phyloP scores from a whole-genome alignment of 2,797 vertebrate species.

The Myotis myotis region DNA sequence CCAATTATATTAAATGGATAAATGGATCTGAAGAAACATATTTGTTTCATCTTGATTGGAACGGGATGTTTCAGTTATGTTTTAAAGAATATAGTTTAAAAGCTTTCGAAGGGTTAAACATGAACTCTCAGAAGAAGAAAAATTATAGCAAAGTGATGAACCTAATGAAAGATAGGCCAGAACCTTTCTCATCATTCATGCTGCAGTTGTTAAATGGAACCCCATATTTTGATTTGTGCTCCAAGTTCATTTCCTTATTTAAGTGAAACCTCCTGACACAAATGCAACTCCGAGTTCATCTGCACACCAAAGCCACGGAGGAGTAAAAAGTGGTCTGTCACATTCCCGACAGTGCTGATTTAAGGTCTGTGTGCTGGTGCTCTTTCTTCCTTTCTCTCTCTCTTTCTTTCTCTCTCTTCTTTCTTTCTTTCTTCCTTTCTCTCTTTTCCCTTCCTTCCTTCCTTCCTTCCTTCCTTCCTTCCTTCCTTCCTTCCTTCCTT shows the following conservation, averaged over 20 bases:
- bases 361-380: background rate
- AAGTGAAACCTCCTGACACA: constrained; percentile 40
- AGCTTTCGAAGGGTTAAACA: background rate
- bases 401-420: background rate
- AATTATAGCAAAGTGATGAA: background rate
- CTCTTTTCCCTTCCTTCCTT: too few species aligned
- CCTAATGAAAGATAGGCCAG: background rate
- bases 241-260: background rate
- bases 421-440: too few species aligned
- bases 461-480: too few species aligned
- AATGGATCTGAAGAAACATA: background rate
- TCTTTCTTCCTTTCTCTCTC: background rate
- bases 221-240: background rate
- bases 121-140: background rate
- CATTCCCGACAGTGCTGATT: background rate
- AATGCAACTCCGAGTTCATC: background rate
- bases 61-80: background rate
- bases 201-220: background rate
- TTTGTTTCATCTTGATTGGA: background rate
- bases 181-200: background rate
- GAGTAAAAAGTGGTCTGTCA: background rate
- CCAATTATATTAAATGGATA: background rate
- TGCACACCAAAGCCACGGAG: constrained; percentile 1
- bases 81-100: background rate
- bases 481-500: too few species aligned